A percentile compares a stretch with the other conserved stretches of the same genome.
These are phyloP conservation scores for Mus caroli DNA, from an alignment of 2,797 vertebrate genomes.

Conservation along the genomic window DNA sequence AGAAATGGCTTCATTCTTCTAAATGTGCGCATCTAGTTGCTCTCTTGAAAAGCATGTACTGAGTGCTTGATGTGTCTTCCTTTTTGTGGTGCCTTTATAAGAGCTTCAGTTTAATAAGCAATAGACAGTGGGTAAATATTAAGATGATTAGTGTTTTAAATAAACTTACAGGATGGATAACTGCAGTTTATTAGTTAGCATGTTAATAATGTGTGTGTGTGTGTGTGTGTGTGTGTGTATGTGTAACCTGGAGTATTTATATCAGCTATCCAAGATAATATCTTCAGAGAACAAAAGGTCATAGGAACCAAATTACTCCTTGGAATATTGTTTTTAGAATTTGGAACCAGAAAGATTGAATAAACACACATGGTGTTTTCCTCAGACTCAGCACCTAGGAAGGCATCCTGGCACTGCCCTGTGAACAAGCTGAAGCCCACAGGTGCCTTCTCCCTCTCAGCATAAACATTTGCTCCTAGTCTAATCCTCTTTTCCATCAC, in stretches of 20 bases:
- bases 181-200: constrained; percentile 13
- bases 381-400: not conserved
- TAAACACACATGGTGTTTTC: constrained; percentile 3
- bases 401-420: not conserved
- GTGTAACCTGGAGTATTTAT: not conserved
- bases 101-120: constrained; percentile 38
- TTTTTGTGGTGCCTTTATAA: not conserved
- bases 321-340: constrained; percentile 14
- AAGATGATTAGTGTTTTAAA: constrained; percentile 7
- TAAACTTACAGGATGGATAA: constrained; percentile 6
- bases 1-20: not conserved
- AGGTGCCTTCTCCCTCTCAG: not conserved
- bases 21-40: not conserved
- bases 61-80: not conserved
- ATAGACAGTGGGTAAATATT: not conserved
- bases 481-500: constrained; percentile 1
- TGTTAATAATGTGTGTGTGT: not conserved
- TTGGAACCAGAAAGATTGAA: constrained; percentile 13
- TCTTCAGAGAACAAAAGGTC: not conserved
- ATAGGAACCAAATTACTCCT: not conserved
- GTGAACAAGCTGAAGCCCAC: not conserved
- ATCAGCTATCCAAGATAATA: constrained; percentile 16
- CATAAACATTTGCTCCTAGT: not conserved
- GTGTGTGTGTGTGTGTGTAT: not conserved
- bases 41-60: not conserved